Conservation (phyloP, 2,888 invertebrate species). For the Deroplatys truncata region DNA sequence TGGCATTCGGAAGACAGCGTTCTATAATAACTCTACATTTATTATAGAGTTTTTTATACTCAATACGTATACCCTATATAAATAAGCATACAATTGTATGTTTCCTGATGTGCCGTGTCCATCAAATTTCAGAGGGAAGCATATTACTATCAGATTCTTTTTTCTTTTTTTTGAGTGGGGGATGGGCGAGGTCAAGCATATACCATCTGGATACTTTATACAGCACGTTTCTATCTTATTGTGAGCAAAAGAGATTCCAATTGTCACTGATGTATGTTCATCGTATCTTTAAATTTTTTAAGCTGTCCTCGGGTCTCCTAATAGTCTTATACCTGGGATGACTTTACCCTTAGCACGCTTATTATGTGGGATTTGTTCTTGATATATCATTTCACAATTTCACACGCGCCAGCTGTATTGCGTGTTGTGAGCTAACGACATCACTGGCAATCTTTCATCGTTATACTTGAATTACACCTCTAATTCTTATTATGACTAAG, state of each 20-base stretch:
- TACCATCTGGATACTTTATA: background rate
- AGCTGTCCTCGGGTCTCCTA: background rate
- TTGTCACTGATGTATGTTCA: background rate
- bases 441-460: background rate
- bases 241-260: background rate
- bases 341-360: background rate
- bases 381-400: background rate
- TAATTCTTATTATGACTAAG: background rate
- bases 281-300: background rate
- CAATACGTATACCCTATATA: background rate
- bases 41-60: background rate
- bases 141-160: background rate
- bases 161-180: no score
- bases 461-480: background rate
- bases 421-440: background rate
- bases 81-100: background rate
- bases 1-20: background rate
- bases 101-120: background rate
- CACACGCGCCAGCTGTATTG: background rate
- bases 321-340: background rate
- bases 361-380: background rate
- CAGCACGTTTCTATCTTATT: background rate
- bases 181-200: background rate
- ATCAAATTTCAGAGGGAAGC: background rate
- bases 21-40: background rate